Conservation (phyloP, 2,797 vertebrate genomes). For the Silurus lanzhouensis region DNA sequence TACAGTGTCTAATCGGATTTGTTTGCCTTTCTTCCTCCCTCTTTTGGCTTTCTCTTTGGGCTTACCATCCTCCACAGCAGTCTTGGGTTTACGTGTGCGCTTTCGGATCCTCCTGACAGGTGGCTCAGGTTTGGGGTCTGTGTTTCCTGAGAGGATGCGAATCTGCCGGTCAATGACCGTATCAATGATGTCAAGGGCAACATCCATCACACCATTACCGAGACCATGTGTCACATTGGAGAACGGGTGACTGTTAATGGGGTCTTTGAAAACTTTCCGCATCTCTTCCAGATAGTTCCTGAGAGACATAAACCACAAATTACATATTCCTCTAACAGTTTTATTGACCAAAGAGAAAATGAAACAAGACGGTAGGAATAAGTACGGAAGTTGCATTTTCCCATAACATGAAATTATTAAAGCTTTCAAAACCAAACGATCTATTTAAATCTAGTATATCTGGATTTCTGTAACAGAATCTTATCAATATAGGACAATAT, state of each 20-base stretch:
- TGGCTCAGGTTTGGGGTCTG: conserved; percentile 69
- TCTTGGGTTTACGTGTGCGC: conserved; percentile 69
- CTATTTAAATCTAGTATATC: neutral
- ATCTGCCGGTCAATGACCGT: conserved; percentile 79
- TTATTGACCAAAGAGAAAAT: neutral
- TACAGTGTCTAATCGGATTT: conserved; percentile 56
- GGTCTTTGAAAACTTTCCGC: conserved; percentile 76
- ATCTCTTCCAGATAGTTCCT: conserved; percentile 81
- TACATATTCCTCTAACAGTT: neutral
- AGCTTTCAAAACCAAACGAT: neutral
- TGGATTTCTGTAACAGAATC: neutral
- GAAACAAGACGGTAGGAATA: neutral
- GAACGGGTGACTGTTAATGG: conserved; percentile 71
- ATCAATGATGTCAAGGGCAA: conserved; percentile 74
- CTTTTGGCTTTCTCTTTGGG: conserved; percentile 65
- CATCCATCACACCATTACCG: conserved; percentile 77
- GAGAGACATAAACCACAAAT: neutral
- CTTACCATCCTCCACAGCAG: conserved; percentile 54
- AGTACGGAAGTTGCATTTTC: too few relatives aligned
- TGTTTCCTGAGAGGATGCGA: conserved; percentile 74
- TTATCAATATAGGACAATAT: too few relatives aligned
- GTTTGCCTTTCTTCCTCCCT: conserved; percentile 68
- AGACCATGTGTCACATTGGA: conserved; percentile 78
- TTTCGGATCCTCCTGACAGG: conserved; percentile 67
- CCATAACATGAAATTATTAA: neutral